Evolutionary conservation across 2,888 invertebrate genomes (phyloP).

Genomic region (Coenonympha arcania): DNA sequence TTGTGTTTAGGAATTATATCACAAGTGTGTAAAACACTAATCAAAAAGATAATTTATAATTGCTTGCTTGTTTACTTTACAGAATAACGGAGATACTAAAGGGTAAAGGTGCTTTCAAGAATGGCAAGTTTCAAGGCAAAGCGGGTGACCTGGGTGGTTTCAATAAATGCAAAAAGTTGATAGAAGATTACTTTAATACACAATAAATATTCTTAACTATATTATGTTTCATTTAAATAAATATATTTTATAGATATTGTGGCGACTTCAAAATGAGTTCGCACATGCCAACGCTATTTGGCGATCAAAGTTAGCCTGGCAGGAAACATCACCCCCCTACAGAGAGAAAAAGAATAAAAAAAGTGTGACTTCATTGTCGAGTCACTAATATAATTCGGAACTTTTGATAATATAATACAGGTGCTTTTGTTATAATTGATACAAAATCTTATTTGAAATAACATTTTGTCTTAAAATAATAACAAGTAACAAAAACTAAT

Average conservation of each 20-base stretch:
- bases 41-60: neutral
- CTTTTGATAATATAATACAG: too few species aligned
- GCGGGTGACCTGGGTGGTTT: constrained; percentile 78
- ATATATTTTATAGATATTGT: too few species aligned
- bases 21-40: too few species aligned
- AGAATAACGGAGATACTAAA: constrained; percentile 79
- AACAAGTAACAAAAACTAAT: neutral
- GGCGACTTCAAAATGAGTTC: too few species aligned
- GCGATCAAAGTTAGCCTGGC: too few species aligned
- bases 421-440: too few species aligned
- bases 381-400: too few species aligned
- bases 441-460: neutral
- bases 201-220: constrained; percentile 11
- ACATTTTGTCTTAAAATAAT: neutral
- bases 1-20: too few species aligned
- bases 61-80: constrained; percentile 35
- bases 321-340: too few species aligned
- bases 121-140: constrained; percentile 84
- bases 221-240: constrained; percentile 8
- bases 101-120: constrained; percentile 84
- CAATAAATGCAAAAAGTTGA: constrained; percentile 75
- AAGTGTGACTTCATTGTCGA: too few species aligned
- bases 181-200: constrained; percentile 73
- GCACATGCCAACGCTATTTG: too few species aligned
- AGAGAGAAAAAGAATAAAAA: too few species aligned